Evolutionary conservation across 2,113 vertebrate genomes (phyloP).

Genomic region (Zosterops lateralis): DNA sequence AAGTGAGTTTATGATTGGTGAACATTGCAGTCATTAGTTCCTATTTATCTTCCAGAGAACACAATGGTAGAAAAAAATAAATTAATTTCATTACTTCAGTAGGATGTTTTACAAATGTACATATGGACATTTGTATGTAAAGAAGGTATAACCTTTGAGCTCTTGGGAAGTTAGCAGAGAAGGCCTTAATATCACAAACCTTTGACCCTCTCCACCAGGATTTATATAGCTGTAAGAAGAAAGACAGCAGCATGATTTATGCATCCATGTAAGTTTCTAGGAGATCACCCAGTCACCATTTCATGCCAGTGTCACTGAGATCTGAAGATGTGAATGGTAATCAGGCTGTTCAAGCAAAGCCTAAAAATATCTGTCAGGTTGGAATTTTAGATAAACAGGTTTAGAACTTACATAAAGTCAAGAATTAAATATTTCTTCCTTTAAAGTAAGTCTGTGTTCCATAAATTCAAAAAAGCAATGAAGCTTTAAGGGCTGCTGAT

Average conservation of each 20-base stretch:
- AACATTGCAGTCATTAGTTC: background rate
- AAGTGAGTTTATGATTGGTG: background rate
- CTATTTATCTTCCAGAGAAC: background rate
- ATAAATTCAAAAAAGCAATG: background rate
- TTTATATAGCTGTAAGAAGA: background rate
- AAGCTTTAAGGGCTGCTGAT: background rate
- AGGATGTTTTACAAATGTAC: background rate
- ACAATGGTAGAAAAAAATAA: background rate
- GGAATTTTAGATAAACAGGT: conserved; percentile 14
- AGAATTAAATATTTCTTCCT: conserved; percentile 2
- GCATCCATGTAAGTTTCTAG: background rate
- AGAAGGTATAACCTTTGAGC: background rate
- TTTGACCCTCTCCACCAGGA: background rate
- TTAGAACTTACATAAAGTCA: background rate
- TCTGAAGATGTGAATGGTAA: conserved; percentile 38
- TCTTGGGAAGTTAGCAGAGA: background rate
- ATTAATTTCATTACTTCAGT: background rate
- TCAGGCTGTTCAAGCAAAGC: background rate
- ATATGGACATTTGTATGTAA: background rate
- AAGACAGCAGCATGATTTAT: conserved; percentile 15
- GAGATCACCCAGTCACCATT: conserved; percentile 11
- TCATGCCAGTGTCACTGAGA: conserved; percentile 5
- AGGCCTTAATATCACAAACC: background rate
- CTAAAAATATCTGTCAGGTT: conserved; percentile 4
- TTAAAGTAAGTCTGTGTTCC: background rate